These are phyloP conservation scores for Peromyscus attwateri DNA, from an alignment of 2,797 vertebrate genomes.

Conservation along the genomic window DNA sequence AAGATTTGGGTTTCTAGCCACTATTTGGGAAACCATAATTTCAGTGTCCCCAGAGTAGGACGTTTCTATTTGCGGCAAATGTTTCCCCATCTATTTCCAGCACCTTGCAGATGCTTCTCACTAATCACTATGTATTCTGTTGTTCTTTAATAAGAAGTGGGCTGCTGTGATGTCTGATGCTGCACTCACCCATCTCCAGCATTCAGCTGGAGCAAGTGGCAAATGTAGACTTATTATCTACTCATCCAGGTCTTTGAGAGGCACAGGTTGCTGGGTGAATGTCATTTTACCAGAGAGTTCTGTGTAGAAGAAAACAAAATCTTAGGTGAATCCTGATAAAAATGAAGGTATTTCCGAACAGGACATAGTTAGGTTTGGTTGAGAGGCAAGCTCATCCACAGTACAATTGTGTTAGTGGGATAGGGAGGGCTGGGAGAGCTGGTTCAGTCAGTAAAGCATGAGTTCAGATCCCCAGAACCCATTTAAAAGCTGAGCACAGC, in stretches of 20 bases:
- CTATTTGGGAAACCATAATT: slow-evolving; percentile 63
- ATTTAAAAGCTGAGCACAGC: not conserved
- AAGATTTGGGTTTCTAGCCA: slow-evolving; percentile 37
- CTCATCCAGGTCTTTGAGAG: not conserved
- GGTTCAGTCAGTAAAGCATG: not conserved
- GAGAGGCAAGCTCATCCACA: not conserved
- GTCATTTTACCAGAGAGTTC: not conserved
- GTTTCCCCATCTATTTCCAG: slow-evolving; percentile 46
- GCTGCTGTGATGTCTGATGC: not conserved
- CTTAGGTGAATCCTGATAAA: not conserved
- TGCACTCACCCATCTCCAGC: not conserved
- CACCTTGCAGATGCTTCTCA: slow-evolving; percentile 58
- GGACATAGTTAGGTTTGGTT: not conserved
- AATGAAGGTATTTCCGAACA: slow-evolving; percentile 41
- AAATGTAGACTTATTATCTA: not conserved
- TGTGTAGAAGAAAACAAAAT: not conserved
- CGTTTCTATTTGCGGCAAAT: slow-evolving; percentile 63
- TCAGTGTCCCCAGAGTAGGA: slow-evolving; percentile 14
- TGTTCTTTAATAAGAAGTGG: slow-evolving; percentile 3
- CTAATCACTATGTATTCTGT: not conserved
- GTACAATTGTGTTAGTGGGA: not conserved
- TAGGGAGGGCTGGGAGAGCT: not conserved
- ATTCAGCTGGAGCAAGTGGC: not conserved
- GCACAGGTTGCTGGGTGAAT: not conserved
- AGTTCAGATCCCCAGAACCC: not conserved